These are phyloP conservation scores for Dolichomitus sp. DNA, from an alignment of 2,888 invertebrate species.

Conservation along the genomic window DNA sequence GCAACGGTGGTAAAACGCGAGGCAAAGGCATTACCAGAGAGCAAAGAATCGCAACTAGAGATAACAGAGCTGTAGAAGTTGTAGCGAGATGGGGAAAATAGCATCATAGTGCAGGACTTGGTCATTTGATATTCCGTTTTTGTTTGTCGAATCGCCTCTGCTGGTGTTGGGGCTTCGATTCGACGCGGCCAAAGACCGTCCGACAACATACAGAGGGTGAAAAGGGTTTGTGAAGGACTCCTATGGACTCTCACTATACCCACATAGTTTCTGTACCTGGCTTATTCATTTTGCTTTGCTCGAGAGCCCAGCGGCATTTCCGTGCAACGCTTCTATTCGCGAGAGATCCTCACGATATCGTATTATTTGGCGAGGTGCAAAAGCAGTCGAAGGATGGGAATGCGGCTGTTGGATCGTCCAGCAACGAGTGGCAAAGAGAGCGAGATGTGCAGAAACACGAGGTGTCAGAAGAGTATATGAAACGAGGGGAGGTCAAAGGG, in stretches of 20 bases:
- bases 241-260: neutral
- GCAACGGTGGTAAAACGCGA: neutral
- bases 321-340: neutral
- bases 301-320: neutral
- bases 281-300: slow-evolving; percentile 15
- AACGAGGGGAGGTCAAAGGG: slow-evolving; percentile 60
- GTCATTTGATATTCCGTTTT: slow-evolving; percentile 58
- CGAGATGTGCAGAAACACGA: neutral
- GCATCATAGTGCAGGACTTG: slow-evolving; percentile 18
- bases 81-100: neutral
- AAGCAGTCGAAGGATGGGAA: slow-evolving; percentile 47
- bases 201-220: neutral
- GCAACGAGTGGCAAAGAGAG: slow-evolving; percentile 27
- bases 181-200: slow-evolving; percentile 14
- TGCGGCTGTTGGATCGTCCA: neutral
- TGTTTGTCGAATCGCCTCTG: slow-evolving; percentile 43
- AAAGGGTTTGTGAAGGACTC: neutral
- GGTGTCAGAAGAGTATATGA: neutral
- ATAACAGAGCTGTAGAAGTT: neutral
- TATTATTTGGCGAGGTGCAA: slow-evolving; percentile 62
- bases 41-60: slow-evolving; percentile 3
- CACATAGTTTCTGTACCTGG: neutral
- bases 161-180: slow-evolving; percentile 7
- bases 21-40: neutral
- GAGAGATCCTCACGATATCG: slow-evolving; percentile 44